phyloP scores from a whole-genome alignment of 2,888 invertebrate species.

The Hoplodrina blanda region DNA sequence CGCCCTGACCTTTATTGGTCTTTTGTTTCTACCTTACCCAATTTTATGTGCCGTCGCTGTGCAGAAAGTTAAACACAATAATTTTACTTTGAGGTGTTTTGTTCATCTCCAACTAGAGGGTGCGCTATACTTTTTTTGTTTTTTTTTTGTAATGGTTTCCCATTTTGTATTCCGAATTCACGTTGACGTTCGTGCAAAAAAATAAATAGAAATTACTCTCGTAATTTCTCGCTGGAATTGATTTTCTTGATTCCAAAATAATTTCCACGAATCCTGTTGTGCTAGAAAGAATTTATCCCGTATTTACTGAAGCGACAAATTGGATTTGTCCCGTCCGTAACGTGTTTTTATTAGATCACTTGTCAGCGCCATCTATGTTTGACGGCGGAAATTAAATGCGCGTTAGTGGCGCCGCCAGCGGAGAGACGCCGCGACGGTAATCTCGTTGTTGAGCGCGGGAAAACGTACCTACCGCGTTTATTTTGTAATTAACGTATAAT shows the following conservation, averaged over 20 bases:
- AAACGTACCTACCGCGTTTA: constrained; percentile 34
- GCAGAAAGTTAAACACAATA: background rate
- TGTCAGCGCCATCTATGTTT: constrained; percentile 78
- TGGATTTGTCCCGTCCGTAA: constrained; percentile 66
- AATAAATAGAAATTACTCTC: constrained; percentile 19
- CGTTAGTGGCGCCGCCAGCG: constrained; percentile 58
- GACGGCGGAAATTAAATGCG: constrained; percentile 71
- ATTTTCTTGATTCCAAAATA: constrained; percentile 51
- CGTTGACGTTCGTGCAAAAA: constrained; percentile 8
- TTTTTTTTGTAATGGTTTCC: background rate
- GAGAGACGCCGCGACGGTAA: constrained; percentile 36
- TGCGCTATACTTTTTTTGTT: background rate
- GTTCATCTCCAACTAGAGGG: background rate
- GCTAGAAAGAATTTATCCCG: constrained; percentile 55
- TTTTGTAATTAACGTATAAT: constrained; percentile 11
- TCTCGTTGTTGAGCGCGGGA: constrained; percentile 53
- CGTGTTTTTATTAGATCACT: constrained; percentile 73
- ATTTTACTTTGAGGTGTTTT: background rate
- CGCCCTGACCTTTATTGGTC: constrained; percentile 73
- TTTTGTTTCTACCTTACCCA: constrained; percentile 61
- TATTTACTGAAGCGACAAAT: constrained; percentile 72
- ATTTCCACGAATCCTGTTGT: constrained; percentile 50
- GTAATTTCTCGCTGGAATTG: constrained; percentile 31
- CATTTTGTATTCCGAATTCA: background rate
- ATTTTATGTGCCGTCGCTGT: constrained; percentile 16